These are phyloP conservation scores for Cydia strobilella DNA, from an alignment of 1,140 invertebrate genomes.

Conservation along the genomic window DNA sequence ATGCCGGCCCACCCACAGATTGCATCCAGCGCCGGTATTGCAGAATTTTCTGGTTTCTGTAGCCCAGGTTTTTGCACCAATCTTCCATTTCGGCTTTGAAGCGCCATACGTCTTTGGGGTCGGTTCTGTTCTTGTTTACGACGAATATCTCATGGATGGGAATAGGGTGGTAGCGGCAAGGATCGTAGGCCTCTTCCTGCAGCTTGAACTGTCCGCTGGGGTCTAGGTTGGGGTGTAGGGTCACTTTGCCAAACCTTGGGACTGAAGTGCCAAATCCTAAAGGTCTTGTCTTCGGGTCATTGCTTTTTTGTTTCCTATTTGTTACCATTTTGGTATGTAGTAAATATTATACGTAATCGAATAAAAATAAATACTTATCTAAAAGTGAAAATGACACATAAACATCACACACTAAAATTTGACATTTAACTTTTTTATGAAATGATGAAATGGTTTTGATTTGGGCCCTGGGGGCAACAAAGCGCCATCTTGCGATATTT, in stretches of 20 bases:
- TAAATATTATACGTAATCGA: neutral
- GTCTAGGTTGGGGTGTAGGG: slow-evolving; percentile 64
- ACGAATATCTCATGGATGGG: slow-evolving; percentile 50
- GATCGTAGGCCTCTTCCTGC: slow-evolving; percentile 60
- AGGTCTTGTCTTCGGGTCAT: neutral
- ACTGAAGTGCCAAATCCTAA: slow-evolving; percentile 48
- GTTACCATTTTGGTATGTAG: neutral
- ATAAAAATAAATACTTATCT: neutral
- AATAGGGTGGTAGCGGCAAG: slow-evolving; percentile 60
- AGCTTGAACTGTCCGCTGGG: slow-evolving; percentile 55
- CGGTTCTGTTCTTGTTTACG: slow-evolving; percentile 49
- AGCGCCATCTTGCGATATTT: too few species aligned
- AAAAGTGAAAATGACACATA: neutral
- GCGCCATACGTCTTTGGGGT: slow-evolving; percentile 60
- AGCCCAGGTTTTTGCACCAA: slow-evolving; percentile 70
- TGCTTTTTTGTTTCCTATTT: neutral
- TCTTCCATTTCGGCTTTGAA: slow-evolving; percentile 69
- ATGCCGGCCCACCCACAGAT: slow-evolving; percentile 65
- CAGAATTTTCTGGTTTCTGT: slow-evolving; percentile 66
- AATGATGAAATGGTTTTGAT: neutral
- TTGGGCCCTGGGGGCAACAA: too few species aligned
- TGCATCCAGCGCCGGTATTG: slow-evolving; percentile 52
- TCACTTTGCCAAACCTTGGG: slow-evolving; percentile 61
- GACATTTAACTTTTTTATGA: neutral
- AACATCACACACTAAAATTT: neutral